Evolutionary conservation across 2,113 vertebrate species (phyloP).

Genomic region (Hypanus sabinus): DNA sequence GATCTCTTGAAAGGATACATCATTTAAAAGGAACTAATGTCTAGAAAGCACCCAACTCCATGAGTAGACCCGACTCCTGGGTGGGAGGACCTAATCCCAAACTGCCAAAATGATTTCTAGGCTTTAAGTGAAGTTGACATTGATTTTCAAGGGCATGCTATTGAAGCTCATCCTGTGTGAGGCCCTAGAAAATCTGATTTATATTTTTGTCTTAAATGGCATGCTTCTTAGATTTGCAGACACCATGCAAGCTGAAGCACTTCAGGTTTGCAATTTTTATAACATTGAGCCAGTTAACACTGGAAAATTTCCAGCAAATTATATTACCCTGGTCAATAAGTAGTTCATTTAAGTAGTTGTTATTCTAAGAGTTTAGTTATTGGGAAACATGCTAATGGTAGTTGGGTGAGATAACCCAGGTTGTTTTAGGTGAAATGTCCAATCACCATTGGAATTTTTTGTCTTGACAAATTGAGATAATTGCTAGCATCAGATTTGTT

Average conservation of each 20-base stretch:
- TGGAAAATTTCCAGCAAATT: slow-evolving; percentile 14
- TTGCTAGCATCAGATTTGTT: slow-evolving; percentile 12
- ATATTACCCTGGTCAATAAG: not conserved
- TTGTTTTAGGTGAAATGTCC: not conserved
- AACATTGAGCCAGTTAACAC: not conserved
- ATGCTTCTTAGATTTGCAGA: not conserved
- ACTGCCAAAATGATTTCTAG: no score
- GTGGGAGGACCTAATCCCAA: no score
- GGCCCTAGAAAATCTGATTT: not conserved
- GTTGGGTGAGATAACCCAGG: not conserved
- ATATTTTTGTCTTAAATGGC: not conserved
- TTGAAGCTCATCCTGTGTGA: not conserved
- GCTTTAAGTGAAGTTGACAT: no score
- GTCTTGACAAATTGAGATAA: not conserved
- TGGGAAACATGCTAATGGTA: not conserved
- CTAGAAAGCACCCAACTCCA: no score
- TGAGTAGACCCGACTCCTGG: no score
- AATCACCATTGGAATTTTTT: not conserved
- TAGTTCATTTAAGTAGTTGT: not conserved
- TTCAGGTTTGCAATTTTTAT: slow-evolving; percentile 9
- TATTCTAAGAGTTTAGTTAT: no score
- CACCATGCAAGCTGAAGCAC: not conserved
- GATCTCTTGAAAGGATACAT: no score
- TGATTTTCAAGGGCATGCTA: not conserved
- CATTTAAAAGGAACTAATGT: no score